Evolutionary conservation across 2,113 vertebrate species (phyloP).

Genomic region (Neodontobutis hainanensis): DNA sequence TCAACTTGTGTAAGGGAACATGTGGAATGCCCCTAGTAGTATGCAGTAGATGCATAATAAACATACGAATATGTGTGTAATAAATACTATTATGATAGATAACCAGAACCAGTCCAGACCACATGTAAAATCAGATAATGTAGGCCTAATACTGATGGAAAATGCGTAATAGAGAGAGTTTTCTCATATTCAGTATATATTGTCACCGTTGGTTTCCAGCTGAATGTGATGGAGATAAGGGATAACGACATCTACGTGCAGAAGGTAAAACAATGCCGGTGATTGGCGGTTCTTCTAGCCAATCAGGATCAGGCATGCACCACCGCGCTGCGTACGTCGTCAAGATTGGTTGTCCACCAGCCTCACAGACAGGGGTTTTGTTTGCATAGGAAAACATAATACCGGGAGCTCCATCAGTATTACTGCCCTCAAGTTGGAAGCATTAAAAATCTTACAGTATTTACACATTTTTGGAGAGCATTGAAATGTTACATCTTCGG

Average conservation of each 20-base stretch:
- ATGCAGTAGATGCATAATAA: too few species aligned
- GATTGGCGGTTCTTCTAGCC: constrained; percentile 33
- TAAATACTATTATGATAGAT: too few species aligned
- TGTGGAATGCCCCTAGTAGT: too few species aligned
- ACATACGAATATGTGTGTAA: too few species aligned
- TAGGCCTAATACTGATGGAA: too few species aligned
- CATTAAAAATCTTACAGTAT: not conserved
- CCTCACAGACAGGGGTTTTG: not conserved
- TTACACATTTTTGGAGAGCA: not conserved
- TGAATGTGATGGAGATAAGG: not conserved
- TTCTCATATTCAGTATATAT: too few species aligned
- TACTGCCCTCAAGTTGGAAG: not conserved
- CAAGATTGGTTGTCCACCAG: constrained; percentile 27
- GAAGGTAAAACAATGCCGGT: not conserved
- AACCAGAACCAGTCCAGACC: too few species aligned
- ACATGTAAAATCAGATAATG: too few species aligned
- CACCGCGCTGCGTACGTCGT: rapidly evolving
- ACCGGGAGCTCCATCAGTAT: not conserved
- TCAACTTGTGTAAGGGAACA: too few species aligned
- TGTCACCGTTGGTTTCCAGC: not conserved
- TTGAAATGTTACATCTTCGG: constrained; percentile 79
- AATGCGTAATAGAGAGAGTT: too few species aligned
- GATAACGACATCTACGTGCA: not conserved
- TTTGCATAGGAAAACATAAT: constrained; percentile 24
- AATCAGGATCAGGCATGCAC: not conserved